These are phyloP conservation scores for Acanthosepion esculentum DNA, from an alignment of 2,888 invertebrate species.

Conservation along the genomic window DNA sequence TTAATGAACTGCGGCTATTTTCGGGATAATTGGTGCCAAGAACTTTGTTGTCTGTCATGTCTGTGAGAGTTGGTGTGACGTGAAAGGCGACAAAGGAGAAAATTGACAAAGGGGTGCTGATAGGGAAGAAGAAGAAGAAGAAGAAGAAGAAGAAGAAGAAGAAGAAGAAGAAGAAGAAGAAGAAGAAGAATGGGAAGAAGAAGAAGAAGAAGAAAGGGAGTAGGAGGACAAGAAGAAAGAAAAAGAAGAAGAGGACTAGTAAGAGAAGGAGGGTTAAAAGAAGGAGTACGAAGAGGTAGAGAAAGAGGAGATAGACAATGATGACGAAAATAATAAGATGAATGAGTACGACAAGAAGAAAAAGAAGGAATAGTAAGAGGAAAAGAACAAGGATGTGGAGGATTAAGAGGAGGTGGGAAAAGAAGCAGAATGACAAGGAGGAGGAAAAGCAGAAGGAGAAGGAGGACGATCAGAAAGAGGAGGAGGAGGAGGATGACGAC, in stretches of 20 bases:
- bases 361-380: background rate
- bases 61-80: background rate
- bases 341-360: too few species aligned
- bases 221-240: background rate
- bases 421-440: background rate
- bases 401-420: too few species aligned
- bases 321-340: background rate
- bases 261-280: background rate
- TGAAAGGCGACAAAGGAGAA: background rate
- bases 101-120: background rate
- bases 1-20: background rate
- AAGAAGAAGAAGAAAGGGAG: background rate
- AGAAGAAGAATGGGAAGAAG: background rate
- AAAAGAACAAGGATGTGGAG: background rate
- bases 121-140: background rate
- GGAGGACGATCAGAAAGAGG: background rate
- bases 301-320: background rate
- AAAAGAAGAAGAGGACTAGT: background rate
- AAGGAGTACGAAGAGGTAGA: background rate
- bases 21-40: background rate
- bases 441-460: background rate
- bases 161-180: background rate
- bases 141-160: background rate
- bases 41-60: background rate
- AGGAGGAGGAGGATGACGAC: background rate